Conservation (phyloP, 1,140 invertebrate genomes). For the Lasaia peninsularis region DNA sequence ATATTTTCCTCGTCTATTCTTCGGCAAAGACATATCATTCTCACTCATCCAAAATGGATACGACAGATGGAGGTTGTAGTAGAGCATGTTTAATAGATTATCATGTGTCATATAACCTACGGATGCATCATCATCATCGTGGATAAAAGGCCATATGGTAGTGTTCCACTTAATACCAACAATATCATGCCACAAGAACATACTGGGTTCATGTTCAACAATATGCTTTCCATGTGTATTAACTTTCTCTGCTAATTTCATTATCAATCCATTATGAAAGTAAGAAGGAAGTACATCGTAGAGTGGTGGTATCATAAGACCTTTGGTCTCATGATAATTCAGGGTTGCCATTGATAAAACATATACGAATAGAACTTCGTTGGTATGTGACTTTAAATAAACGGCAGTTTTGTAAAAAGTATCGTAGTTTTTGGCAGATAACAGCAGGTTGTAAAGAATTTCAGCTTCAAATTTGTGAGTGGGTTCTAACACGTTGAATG, state of each 20-base stretch:
- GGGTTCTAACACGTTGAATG: constrained; percentile 79
- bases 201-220: constrained; percentile 48
- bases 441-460: constrained; percentile 82
- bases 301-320: constrained; percentile 78
- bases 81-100: constrained; percentile 83
- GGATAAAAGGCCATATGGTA: constrained; percentile 74
- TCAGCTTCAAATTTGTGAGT: constrained; percentile 78
- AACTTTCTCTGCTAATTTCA: constrained; percentile 77
- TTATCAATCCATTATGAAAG: constrained; percentile 78
- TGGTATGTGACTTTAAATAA: constrained; percentile 79
- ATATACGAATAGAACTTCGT: constrained; percentile 80
- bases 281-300: constrained; percentile 82
- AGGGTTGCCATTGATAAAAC: constrained; percentile 77
- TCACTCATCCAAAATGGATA: constrained; percentile 80
- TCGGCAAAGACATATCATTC: constrained; percentile 65
- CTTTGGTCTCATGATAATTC: constrained; percentile 79
- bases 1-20: constrained; percentile 80
- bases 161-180: constrained; percentile 76
- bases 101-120: constrained; percentile 87
- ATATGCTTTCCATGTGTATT: constrained; percentile 57
- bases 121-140: constrained; percentile 73
- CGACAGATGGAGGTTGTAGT: constrained; percentile 81
- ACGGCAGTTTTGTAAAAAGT: constrained; percentile 79
- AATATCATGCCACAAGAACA: constrained; percentile 48
- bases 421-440: constrained; percentile 80